Conservation (phyloP, 2,888 invertebrate species). For the Latheticus oryzae region DNA sequence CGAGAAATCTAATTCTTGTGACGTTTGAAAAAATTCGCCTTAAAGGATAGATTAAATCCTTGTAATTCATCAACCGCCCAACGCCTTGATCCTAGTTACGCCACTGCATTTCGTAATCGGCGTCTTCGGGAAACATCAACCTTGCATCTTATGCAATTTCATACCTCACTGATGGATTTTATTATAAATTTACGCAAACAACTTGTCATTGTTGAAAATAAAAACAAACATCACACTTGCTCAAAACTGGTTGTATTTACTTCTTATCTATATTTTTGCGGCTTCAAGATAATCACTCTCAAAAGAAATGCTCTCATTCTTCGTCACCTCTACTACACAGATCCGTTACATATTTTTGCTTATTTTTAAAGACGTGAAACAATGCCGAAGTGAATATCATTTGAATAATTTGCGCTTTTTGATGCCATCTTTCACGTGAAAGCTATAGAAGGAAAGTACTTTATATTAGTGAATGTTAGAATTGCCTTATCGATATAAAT, state of each 20-base stretch:
- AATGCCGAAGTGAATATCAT: slow-evolving; percentile 26
- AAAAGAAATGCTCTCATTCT: slow-evolving; percentile 34
- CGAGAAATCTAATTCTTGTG: no score
- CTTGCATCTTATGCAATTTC: slow-evolving; percentile 9
- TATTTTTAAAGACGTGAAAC: slow-evolving; percentile 38
- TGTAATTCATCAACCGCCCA: no score
- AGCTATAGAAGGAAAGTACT: slow-evolving; percentile 35
- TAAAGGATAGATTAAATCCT: no score
- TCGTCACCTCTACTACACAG: slow-evolving; percentile 26
- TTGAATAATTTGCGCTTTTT: slow-evolving; percentile 16
- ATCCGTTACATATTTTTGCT: slow-evolving; percentile 38
- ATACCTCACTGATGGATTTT: slow-evolving; percentile 9
- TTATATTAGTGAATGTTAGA: slow-evolving; percentile 38
- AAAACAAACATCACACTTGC: slow-evolving; percentile 17
- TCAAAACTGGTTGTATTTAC: slow-evolving; percentile 14
- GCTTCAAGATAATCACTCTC: slow-evolving; percentile 8
- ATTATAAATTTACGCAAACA: slow-evolving; percentile 12
- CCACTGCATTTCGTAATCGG: slow-evolving; percentile 2
- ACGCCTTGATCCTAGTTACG: slow-evolving; percentile 11
- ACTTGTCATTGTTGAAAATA: slow-evolving; percentile 6
- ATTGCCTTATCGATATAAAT: slow-evolving; percentile 23
- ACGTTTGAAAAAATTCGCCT: no score
- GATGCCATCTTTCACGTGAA: slow-evolving; percentile 35
- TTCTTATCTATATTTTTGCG: slow-evolving; percentile 6
- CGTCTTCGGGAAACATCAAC: slow-evolving; percentile 13